Base-by-base conservation (phyloP, 2,888 invertebrate species). In the Eledona agricola region DNA sequence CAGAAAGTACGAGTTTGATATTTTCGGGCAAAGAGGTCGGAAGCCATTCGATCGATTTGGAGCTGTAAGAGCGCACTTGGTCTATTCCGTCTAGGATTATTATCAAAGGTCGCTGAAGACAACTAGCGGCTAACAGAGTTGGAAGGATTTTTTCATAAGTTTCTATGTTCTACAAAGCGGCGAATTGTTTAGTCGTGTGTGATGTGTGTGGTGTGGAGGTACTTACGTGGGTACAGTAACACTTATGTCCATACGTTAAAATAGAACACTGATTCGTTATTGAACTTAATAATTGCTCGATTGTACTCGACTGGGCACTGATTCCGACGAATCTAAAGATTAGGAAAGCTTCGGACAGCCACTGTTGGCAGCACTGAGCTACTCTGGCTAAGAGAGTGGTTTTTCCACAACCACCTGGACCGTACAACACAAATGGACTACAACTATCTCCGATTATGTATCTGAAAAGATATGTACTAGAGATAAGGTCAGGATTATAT, bases 321-420 rank as follows among this genome's bases (percentile, higher is more conserved):
- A 86, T 79, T 26, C 85, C 85, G 22, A 85, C 81, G 69, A 86
- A 87, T 67, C 88, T 81, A 66, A 71, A 70, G 56, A 80, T 70
- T 19, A 74, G 60, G 57, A 75, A 74, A 2, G 84, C 78, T 69
- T 87, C 87, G 1, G 85, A 84, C 52, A 83, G 78, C 81, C 84
- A 85, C 22, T 81, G 75, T 34, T 84, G 83, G 47, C 86, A 83
- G 34, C 83, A 80, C 32, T 85, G 82, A 32, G 85, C 85, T 4
- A 88, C 84, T 57, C 88, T 82, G 1, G 93, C 89, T 20, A 90
- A 80, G 3, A 92, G 77, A 0, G 89, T 88, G 2, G 90, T 90
- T 76, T 93, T 93, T 1, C 93, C 93, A 72, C 89, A 88, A 5
- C 93, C 93, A n/a, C 85, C 82, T 13, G 86, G 83, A 0, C 92